These are phyloP conservation scores for Drosophila atripex DNA, from an alignment of 2,888 invertebrate species.

Conservation along the genomic window DNA sequence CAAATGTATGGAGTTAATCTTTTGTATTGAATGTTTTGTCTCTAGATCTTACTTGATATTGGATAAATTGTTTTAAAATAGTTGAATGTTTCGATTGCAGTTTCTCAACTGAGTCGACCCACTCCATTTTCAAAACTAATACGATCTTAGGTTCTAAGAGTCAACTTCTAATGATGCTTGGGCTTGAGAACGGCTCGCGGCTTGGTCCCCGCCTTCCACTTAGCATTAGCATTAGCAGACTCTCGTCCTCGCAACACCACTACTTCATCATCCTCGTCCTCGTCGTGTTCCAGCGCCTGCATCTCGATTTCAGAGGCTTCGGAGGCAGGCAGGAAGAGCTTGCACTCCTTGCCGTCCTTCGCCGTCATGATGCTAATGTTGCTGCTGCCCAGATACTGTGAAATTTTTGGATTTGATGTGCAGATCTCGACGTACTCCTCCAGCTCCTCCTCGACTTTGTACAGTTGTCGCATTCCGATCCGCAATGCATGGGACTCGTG, in stretches of 20 bases:
- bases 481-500: constrained; percentile 80
- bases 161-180: constrained; percentile 42
- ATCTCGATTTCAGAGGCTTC: constrained; percentile 72
- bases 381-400: constrained; percentile 78
- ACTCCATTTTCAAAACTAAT: constrained; percentile 12
- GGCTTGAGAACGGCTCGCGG: constrained; percentile 38
- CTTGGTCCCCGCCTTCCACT: constrained; percentile 24
- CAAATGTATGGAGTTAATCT: not conserved
- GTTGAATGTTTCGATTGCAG: not conserved
- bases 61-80: not conserved
- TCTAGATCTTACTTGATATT: not conserved
- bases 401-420: constrained; percentile 79
- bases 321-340: constrained; percentile 80
- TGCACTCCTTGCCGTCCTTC: constrained; percentile 81
- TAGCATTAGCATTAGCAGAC: not conserved
- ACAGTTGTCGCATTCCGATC: constrained; percentile 82
- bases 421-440: constrained; percentile 83
- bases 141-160: constrained; percentile 29
- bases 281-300: constrained; percentile 61
- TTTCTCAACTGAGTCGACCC: constrained; percentile 16
- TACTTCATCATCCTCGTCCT: constrained; percentile 30
- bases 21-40: not conserved
- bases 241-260: constrained; percentile 6
- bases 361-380: constrained; percentile 79
- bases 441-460: constrained; percentile 82